phyloP scores from a whole-genome alignment of 2,888 invertebrate species.

The Caenorhabditis virilis region DNA sequence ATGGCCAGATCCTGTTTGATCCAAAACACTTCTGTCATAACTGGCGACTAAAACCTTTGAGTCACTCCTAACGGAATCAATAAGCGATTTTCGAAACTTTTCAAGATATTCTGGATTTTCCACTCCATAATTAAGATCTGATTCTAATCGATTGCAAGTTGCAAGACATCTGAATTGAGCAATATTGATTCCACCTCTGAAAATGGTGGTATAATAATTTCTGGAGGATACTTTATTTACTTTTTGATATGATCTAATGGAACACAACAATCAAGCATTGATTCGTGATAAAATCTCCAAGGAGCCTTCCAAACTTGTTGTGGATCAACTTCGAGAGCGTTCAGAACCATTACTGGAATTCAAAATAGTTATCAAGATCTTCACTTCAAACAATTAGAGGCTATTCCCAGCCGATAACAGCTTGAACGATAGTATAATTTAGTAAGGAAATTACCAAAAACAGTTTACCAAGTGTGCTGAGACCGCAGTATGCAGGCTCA shows the following conservation, averaged over 20 bases:
- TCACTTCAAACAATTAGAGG: too few relatives aligned
- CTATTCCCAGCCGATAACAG: too few relatives aligned
- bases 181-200: constrained; percentile 68
- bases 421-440: not conserved
- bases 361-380: not conserved
- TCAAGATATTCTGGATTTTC: constrained; percentile 27
- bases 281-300: constrained; percentile 71
- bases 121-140: constrained; percentile 40
- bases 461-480: constrained; percentile 69
- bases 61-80: constrained; percentile 45
- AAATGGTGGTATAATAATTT: not conserved
- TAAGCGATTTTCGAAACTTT: constrained; percentile 40
- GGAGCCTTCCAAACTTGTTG: constrained; percentile 68
- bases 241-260: constrained; percentile 63
- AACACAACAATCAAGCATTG: constrained; percentile 71
- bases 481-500: constrained; percentile 71
- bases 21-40: constrained; percentile 68
- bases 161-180: constrained; percentile 70
- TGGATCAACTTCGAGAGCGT: constrained; percentile 70
- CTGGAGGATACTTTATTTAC: constrained; percentile 20
- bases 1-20: constrained; percentile 69
- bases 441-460: not conserved
- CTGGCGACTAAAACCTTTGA: constrained; percentile 66
- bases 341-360: constrained; percentile 66
- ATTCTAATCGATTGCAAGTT: constrained; percentile 68